Evolutionary conservation across 2,797 vertebrate genomes (phyloP), one percentile per base, ranked within the genome.

Genomic region (Tokudaia tokunoshimensis): DNA sequence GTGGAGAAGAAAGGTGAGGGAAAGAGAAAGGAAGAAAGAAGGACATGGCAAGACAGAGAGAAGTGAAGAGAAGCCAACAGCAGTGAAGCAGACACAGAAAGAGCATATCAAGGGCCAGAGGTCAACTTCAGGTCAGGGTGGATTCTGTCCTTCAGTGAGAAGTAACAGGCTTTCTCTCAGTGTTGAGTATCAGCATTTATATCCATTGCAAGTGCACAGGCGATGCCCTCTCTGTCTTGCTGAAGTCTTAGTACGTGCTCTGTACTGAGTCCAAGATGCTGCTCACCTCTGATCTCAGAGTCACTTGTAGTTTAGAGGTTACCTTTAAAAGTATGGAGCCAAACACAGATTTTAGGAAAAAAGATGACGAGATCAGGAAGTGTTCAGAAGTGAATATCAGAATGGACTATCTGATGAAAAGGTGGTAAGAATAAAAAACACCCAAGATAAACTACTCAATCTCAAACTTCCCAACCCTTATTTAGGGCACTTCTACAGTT

Each of bases 341-440:
- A 75, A 79, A 84, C 0, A 22, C 0, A 87, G 59, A 59, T 84
- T 90, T 94, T 65, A 84, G 59, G 17, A 88, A 65, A 37, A 55
- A 95, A 50, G 20, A 24, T 24, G 92, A 89, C 6, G 13, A 29
- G 87, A 80, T 6, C 80, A 95, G 81, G 55, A 12, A 41, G 57
- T 24, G 63, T 80, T 96, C 55, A 82, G 61, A 92, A 75, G 90
- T 75, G 19, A 92, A 2, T 55, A 91, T 84, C 29, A 92, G 50
- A 95, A 95, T 47, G 10, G 31, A 92, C 37, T 61, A 34, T 17
- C 19, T 82, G 57, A 57, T 61, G 26, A 92, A 95, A 94, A 78
- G 15, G 3, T 59, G 41, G 2, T 44, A 63, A 96, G 78, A 84
- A 29, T 63, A 37, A 83, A 8, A 80, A 41, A 92, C 9, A 20